Evolutionary conservation across 2,113 vertebrate genomes (phyloP).

Genomic region (Megaleporinus macrocephalus): DNA sequence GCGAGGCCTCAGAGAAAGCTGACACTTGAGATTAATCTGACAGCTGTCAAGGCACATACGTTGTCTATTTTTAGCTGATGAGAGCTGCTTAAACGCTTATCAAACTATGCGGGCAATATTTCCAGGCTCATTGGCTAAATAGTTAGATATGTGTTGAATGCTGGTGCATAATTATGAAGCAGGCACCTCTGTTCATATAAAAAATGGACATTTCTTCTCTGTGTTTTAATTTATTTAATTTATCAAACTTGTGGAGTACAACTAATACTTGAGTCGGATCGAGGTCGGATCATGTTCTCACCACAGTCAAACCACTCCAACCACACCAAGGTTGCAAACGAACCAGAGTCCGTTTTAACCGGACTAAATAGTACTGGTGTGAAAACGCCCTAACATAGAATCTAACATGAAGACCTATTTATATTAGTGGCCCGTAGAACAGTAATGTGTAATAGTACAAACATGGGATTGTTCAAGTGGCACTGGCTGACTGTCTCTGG

Average conservation of each 20-base stretch:
- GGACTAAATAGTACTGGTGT: too few relatives aligned
- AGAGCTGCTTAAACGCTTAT: constrained; percentile 19
- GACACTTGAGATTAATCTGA: constrained; percentile 48
- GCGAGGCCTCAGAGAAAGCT: constrained; percentile 11
- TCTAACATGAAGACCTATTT: not conserved
- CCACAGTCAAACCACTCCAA: too few relatives aligned
- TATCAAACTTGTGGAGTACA: too few relatives aligned
- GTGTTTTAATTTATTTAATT: not conserved
- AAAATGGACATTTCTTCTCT: not conserved
- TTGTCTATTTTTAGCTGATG: constrained; percentile 4
- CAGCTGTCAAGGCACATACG: constrained; percentile 21
- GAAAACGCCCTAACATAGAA: too few relatives aligned
- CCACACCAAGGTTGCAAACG: too few relatives aligned
- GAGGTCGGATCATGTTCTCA: too few relatives aligned
- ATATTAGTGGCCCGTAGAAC: not conserved
- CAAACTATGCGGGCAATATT: not conserved
- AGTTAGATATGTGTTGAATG: not conserved
- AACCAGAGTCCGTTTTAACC: too few relatives aligned
- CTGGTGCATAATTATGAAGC: not conserved
- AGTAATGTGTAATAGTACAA: not conserved
- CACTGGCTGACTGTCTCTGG: not conserved
- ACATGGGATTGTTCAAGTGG: not conserved
- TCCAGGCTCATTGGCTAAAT: not conserved
- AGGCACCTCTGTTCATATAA: not conserved
- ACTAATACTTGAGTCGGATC: too few relatives aligned